Base-by-base conservation (phyloP, 2,113 vertebrate genomes). In the Cyanoramphus novaezelandiae region DNA sequence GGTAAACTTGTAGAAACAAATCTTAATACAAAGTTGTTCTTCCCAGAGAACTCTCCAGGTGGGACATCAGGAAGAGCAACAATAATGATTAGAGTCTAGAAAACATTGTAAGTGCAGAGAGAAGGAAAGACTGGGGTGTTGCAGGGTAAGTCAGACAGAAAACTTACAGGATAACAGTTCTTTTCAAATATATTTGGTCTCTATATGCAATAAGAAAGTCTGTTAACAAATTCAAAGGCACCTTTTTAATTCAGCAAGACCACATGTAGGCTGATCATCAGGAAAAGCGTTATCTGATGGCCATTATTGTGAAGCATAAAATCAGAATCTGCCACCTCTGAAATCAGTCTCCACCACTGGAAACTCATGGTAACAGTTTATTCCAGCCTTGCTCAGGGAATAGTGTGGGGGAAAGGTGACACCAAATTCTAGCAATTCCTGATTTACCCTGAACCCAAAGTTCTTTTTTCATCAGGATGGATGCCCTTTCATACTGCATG, bases 1-100 rank as follows among this genome's bases (percentile, higher is more conserved):
- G 99, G 99, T 99, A 98, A 88, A 92, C 79, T 72, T 75, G 71
- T 86, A 89, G 90, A 86, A 92, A 80, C 11, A 87, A 82, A 60
- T 64, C 23, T 59, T 46, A 75, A 55, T 25, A 19, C 28, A 37
- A 27, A 75, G 13, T 11, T 88, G 1, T 6, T 68, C 19, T 72
- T 68, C 68, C 52, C 57, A 49, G 44, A 82, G 62, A 86, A 11
- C 7, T 74, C 11, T 71, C 11, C n/a, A 47, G 33, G 9, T 65
- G 10, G 7, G n/a, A 49, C 12, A 16, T 35, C 44, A 25, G 16
- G 28, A 86, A 63, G 24, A 63, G 25, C 19, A 67, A 12, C 13
- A 75, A n/a, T 41, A 43, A 55, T 70, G 28, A 44, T 71, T 16
- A 74, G 31, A 76, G n/a, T 35, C 24, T 25, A 59, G 55, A 74